Evolutionary conservation across 2,113 vertebrate species (phyloP).

Genomic region (Paradoxurus hermaphroditus): DNA sequence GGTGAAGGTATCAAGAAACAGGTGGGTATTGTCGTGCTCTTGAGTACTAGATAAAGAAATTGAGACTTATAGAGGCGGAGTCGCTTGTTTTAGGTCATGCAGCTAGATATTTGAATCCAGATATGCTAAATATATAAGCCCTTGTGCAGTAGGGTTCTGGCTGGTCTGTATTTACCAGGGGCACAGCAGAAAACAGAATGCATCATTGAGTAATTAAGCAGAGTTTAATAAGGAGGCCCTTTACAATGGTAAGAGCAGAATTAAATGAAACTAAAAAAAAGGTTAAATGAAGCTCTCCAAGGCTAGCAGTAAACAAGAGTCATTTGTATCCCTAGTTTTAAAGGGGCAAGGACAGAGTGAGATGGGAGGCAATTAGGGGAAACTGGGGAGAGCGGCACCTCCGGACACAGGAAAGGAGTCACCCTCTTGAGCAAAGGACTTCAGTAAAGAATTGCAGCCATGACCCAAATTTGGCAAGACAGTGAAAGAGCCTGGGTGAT

Average conservation of each 20-base stretch:
- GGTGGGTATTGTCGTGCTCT: neutral
- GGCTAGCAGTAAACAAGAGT: neutral
- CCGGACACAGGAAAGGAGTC: neutral
- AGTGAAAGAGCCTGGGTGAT: neutral
- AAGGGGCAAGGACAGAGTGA: neutral
- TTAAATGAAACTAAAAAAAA: neutral
- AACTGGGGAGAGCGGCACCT: neutral
- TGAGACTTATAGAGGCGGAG: neutral
- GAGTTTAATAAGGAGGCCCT: neutral
- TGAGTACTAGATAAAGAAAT: neutral
- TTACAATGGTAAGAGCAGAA: neutral
- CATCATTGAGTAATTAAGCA: neutral
- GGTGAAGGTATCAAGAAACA: neutral
- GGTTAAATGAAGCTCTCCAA: neutral
- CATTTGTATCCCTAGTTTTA: neutral
- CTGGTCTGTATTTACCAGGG: neutral
- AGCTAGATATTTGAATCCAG: neutral
- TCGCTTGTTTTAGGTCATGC: neutral
- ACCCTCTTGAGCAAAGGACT: neutral
- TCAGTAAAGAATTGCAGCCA: neutral
- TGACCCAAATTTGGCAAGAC: neutral
- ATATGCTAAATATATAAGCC: neutral
- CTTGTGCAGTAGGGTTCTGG: too few species aligned
- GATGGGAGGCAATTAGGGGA: neutral
- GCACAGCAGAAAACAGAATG: neutral